Base-by-base conservation (phyloP, 1,140 invertebrate genomes). In the Drosophila mojavensis region DNA sequence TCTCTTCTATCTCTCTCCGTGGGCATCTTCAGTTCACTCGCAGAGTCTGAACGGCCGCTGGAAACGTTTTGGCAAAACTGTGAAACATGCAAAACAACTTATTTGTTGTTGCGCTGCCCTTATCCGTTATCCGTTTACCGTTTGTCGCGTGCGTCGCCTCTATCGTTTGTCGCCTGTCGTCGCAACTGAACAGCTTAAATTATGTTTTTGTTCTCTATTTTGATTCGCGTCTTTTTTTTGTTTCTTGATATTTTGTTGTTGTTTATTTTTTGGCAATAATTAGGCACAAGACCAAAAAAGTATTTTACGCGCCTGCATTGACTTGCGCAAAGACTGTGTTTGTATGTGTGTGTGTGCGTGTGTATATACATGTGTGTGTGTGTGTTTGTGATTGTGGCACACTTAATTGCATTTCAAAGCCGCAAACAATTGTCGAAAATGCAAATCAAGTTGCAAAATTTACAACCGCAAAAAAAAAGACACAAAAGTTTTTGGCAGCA, bases 11-110 rank as follows among this genome's bases (percentile, higher is more conserved):
- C 43, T 45, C 55, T 58, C 71, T 74, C 65, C 33, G 43, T 53
- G 41, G 13, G 55, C 64, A 66, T 61, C 64, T 68, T 26, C 17
- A 17, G 4, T 6, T 26, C 13, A 24, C 56, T 59, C 41, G 43
- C 56, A 26, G 50, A 43, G 11, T 30, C 51, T 63, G 50, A 20
- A 30, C n/a, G 41, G 41, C 26, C 28, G 70, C 51, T 74, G 71
- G 71, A 69, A 74, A 74, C 71, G 71, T 62, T 62, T 62, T 74
- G 71, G 71, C 51, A 69, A 74, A 67, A 73, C 15, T 59, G 65
- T 69, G 71, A 69, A 74, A 74, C 71, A 62, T 24, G 66, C 71
- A 67, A 50, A 48, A 48, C 58, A 62, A 43, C 13, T 63, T 61
- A 61, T 62, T 74, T 74, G 56, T 74, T 74, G 71, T 69, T 62